These are phyloP conservation scores for Orthonyx spaldingii DNA, from an alignment of 2,113 vertebrate genomes.

Conservation along the genomic window DNA sequence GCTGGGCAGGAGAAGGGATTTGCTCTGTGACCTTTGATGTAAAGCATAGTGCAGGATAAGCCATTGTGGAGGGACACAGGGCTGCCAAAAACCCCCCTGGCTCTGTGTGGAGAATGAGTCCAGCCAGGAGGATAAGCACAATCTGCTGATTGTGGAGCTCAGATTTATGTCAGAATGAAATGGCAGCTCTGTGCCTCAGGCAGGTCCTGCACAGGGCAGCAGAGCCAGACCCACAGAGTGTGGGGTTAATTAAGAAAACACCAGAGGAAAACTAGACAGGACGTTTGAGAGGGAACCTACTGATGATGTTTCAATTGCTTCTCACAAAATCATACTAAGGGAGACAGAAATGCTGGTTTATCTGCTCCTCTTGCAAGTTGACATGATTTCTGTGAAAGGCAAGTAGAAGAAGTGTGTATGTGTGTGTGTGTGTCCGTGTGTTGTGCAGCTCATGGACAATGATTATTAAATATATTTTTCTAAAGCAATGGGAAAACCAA, in stretches of 20 bases:
- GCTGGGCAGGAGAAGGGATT: neutral
- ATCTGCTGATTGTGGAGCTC: neutral
- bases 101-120: neutral
- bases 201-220: neutral
- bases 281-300: neutral
- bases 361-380: neutral
- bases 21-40: neutral
- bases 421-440: too few species aligned
- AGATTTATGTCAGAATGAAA: neutral
- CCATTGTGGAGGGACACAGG: accelerated
- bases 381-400: neutral
- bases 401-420: neutral
- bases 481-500: neutral
- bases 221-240: neutral
- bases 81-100: neutral
- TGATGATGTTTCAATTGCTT: neutral
- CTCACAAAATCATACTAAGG: neutral
- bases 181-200: neutral
- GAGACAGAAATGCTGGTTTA: neutral
- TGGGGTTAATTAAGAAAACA: neutral
- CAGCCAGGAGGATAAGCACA: neutral
- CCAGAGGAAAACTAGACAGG: neutral
- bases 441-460: neutral
- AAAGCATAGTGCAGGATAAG: neutral
- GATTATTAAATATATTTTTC: neutral